phyloP scores from a whole-genome alignment of 2,888 invertebrate species.

The Hypomecis atomaria region DNA sequence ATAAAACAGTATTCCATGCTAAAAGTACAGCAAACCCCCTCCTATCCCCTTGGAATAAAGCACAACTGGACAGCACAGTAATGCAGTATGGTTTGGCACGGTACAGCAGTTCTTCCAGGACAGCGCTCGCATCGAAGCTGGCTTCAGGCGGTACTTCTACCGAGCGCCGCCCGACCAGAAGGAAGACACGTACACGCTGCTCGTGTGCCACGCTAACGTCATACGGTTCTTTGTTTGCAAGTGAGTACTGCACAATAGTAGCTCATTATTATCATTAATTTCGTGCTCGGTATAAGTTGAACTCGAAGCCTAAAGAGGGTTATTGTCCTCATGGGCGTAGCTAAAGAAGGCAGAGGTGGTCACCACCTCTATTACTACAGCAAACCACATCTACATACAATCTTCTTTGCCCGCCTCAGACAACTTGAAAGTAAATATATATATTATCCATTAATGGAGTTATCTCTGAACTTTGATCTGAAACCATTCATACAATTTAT shows the following conservation, averaged over 20 bases:
- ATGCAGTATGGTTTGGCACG: conserved; percentile 60
- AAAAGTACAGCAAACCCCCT: conserved; percentile 3
- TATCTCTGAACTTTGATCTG: too few relatives aligned
- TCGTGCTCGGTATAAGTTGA: too few relatives aligned
- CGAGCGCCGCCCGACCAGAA: conserved; percentile 92
- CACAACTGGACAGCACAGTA: conserved; percentile 59
- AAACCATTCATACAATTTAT: too few relatives aligned
- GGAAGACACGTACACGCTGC: conserved; percentile 93
- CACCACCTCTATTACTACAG: too few relatives aligned
- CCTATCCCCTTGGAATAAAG: conserved; percentile 27
- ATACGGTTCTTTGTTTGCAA: conserved; percentile 97
- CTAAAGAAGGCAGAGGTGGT: too few relatives aligned
- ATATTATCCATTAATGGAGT: too few relatives aligned
- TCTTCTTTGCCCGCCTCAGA: too few relatives aligned
- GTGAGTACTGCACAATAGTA: conserved; percentile 70
- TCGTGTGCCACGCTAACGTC: conserved; percentile 99
- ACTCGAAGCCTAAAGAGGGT: too few relatives aligned
- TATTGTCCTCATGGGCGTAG: too few relatives aligned
- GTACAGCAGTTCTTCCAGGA: conserved; percentile 95
- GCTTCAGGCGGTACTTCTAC: conserved; percentile 96
- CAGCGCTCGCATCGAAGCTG: conserved; percentile 97
- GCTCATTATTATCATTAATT: too few relatives aligned
- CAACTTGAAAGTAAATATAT: too few relatives aligned
- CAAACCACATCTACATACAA: too few relatives aligned
- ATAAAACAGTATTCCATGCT: background rate